phyloP scores from a whole-genome alignment of 2,113 vertebrate species.

The Vanacampus margaritifer region DNA sequence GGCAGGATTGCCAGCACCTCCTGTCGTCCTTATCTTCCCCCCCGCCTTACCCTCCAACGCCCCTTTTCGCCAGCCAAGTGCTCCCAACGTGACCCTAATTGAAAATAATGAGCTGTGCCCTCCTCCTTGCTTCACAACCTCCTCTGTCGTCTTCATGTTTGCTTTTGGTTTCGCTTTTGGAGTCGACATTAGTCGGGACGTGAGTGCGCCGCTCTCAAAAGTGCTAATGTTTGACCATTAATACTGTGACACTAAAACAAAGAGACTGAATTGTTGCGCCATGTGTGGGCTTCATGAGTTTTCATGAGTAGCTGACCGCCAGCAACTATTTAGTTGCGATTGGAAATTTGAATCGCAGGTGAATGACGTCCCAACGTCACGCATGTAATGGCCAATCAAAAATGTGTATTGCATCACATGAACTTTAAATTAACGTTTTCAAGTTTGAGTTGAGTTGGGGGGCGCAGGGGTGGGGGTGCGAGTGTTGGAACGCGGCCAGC shows the following conservation, averaged over 20 bases:
- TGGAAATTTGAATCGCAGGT: no score
- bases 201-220: slow-evolving; percentile 22
- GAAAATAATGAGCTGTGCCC: slow-evolving; percentile 64
- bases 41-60: slow-evolving; percentile 9
- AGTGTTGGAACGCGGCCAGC: no score
- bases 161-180: slow-evolving; percentile 26
- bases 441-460: no score
- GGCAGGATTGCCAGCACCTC: slow-evolving; percentile 49
- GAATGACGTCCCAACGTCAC: no score
- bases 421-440: no score
- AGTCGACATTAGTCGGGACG: slow-evolving; percentile 30
- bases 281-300: neutral
- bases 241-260: slow-evolving; percentile 16
- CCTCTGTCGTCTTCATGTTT: slow-evolving; percentile 40
- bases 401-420: no score
- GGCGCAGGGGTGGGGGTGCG: no score
- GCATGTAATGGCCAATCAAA: no score
- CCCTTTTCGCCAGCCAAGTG: slow-evolving; percentile 12
- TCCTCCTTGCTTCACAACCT: slow-evolving; percentile 32
- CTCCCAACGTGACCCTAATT: slow-evolving; percentile 69
- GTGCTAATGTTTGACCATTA: slow-evolving; percentile 19
- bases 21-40: slow-evolving; percentile 27
- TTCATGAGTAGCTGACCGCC: no score
- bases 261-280: neutral
- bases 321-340: no score